Conservation (phyloP, 2,113 vertebrate species). For the Cyphomyrus discorhynchus region DNA sequence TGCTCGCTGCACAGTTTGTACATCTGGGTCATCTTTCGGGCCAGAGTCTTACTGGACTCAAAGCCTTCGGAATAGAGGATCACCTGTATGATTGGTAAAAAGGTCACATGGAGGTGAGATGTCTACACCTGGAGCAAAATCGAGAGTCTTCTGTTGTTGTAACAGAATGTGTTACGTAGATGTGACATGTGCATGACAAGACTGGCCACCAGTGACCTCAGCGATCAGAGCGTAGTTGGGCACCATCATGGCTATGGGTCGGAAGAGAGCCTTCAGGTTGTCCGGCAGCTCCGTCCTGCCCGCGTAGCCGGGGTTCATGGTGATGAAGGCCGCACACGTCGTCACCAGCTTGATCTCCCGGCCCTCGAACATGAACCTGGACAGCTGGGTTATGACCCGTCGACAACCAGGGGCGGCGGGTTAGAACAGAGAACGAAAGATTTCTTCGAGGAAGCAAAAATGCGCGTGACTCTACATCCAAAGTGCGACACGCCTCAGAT, state of each 20-base stretch:
- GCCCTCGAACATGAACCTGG: constrained; percentile 78
- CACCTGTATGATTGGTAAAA: constrained; percentile 49
- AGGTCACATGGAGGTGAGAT: not conserved
- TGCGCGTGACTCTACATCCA: not conserved
- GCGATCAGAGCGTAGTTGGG: constrained; percentile 81
- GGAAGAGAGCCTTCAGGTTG: constrained; percentile 79
- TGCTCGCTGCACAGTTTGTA: constrained; percentile 80
- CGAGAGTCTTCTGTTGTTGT: not conserved
- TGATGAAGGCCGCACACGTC: constrained; percentile 82
- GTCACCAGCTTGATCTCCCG: constrained; percentile 76
- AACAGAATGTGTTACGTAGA: not conserved
- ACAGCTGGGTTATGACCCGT: constrained; percentile 49
- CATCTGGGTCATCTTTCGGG: constrained; percentile 80
- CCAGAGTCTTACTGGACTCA: constrained; percentile 74
- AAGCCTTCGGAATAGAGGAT: constrained; percentile 80
- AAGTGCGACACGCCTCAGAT: not conserved
- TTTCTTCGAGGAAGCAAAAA: not conserved
- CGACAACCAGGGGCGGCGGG: not conserved
- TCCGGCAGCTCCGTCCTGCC: constrained; percentile 79
- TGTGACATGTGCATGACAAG: not conserved
- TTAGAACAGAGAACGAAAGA: not conserved
- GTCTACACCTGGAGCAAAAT: not conserved
- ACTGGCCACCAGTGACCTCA: constrained; percentile 56
- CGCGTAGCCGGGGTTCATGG: constrained; percentile 84
- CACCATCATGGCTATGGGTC: constrained; percentile 85